Conservation (phyloP, 2,113 vertebrate genomes). For the Lagopus leucura region DNA sequence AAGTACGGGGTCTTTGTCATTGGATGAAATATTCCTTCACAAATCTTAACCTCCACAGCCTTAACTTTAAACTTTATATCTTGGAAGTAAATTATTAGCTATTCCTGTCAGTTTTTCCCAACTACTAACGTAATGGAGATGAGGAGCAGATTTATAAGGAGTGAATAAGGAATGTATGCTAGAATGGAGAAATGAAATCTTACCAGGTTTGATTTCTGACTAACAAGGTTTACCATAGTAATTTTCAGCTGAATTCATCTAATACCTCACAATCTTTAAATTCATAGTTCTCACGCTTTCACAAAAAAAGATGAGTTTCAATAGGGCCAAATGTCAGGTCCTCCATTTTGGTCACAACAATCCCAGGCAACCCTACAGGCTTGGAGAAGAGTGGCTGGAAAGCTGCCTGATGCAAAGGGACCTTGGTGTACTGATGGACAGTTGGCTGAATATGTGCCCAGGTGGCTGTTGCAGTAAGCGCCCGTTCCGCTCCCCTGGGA, state of each 20-base stretch:
- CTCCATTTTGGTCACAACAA: too few relatives aligned
- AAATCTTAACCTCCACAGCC: background rate
- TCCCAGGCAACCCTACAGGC: too few relatives aligned
- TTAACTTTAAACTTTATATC: conserved; percentile 21
- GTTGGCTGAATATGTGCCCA: too few relatives aligned
- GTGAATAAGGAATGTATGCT: background rate
- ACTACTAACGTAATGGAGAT: background rate
- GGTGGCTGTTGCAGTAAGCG: too few relatives aligned
- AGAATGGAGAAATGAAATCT: conserved; percentile 24
- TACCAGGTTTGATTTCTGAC: conserved; percentile 1
- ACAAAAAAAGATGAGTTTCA: background rate
- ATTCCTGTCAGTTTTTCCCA: background rate
- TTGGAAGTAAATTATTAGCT: conserved; percentile 39
- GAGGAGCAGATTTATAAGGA: background rate
- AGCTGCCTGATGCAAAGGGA: too few relatives aligned
- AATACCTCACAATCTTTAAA: conserved; percentile 2
- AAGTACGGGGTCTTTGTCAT: conserved; percentile 4
- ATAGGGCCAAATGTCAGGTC: too few relatives aligned
- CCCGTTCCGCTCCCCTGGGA: too few relatives aligned
- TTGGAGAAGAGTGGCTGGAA: too few relatives aligned
- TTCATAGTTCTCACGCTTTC: conserved; percentile 4
- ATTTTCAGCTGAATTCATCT: conserved; percentile 45
- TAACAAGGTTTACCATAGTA: background rate
- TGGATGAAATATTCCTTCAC: background rate
- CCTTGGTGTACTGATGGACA: too few relatives aligned